These are phyloP conservation scores for Microtus ochrogaster DNA, from an alignment of 2,113 vertebrate species.

Conservation along the genomic window DNA sequence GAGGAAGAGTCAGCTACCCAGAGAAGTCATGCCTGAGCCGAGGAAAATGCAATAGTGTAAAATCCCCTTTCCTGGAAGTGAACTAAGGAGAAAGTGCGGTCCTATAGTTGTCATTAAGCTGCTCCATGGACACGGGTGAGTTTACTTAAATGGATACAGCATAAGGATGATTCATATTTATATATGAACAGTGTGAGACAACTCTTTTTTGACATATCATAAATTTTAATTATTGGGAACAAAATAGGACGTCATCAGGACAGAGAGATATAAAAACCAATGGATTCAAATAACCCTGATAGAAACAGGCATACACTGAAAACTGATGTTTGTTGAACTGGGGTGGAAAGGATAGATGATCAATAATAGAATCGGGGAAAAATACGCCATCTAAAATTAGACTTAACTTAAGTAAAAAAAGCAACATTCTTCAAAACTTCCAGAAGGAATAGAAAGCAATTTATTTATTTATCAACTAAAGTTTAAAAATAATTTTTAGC, in stretches of 20 bases:
- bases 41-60: not conserved
- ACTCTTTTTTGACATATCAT: not conserved
- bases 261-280: not conserved
- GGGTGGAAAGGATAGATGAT: not conserved
- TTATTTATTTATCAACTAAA: not conserved
- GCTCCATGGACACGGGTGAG: not conserved
- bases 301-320: not conserved
- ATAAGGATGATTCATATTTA: not conserved
- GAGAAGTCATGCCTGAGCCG: not conserved
- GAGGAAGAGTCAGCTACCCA: not conserved
- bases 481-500: not conserved
- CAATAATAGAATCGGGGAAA: not conserved
- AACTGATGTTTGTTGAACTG: not conserved
- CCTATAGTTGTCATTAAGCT: not conserved
- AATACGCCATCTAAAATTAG: conserved; percentile 22
- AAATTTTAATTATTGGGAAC: not conserved
- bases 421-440: conserved; percentile 11
- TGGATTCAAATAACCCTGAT: not conserved
- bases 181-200: not conserved
- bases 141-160: not conserved
- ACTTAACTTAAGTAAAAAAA: conserved; percentile 3
- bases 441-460: not conserved
- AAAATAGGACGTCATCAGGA: not conserved
- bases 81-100: not conserved
- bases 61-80: not conserved